Evolutionary conservation across 2,797 vertebrate species (phyloP), one percentile per base, ranked within the genome.

Genomic region (Rhincodon typus): DNA sequence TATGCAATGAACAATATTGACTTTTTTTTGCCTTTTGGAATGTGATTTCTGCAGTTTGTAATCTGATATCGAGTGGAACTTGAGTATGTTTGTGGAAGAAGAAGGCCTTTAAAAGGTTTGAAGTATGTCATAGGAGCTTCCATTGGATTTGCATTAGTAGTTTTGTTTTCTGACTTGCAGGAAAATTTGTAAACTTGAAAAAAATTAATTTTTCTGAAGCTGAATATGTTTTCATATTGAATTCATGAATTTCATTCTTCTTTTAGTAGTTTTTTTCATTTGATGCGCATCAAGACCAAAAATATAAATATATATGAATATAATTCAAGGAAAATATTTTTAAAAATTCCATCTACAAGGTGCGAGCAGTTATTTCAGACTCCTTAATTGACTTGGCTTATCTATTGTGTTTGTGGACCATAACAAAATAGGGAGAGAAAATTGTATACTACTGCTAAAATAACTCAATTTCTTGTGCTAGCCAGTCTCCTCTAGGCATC

Each of bases 21-120:
- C 66, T 70, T 23, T 46, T 46, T 94, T 94, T 66, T 62, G 25
- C 69, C 27, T 93, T 25, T 30, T 94, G 94, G 42, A 53, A 70
- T 74, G 90, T 67, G 46, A 94, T 74, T 94, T 74, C 94, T 94
- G 67, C 10, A 94, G 46, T 74, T 94, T 94, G 94, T 74, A 74
- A 94, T 94, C 62, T 74, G 46, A 74, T 72, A 46, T 50, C 13
- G 13, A 27, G 46, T 27, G 15, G 94, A 74, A 94, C 94, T 94
- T 62, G 53, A 50, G 79, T n/a, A 57, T 91, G 53, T 91, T 8
- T 19, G 57, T n/a, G 53, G 93, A 72, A 23, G 93, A 46, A 94
- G 67, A 38, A 94, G 67, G 25, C 88, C 88, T n/a, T 67, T 23
- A 82, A 90, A 90, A 94, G 69, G 69, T 21, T 66, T 93, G 90